Evolutionary conservation across 2,888 invertebrate genomes (phyloP), one percentile per base, ranked within the genome.

Genomic region (Diaperis boleti): DNA sequence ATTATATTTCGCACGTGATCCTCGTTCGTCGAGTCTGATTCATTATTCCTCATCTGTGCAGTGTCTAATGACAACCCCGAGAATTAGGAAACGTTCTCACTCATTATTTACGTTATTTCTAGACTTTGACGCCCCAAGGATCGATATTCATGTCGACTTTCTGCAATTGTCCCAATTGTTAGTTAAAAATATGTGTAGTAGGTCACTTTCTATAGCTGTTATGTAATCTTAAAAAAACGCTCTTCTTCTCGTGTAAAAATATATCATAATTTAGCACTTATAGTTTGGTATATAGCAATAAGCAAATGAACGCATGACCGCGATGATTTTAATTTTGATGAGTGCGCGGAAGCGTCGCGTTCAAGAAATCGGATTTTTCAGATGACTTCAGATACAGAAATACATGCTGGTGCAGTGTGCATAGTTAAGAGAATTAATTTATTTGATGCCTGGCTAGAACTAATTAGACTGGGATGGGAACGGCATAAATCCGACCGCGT

Each of bases 1-100:
- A 33, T 49, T 18, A 49, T 33, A 49, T 31, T 49, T 35, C 26
- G 49, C 49, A 49, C 49, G 49, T 49, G 49, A 49, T 45, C 45
- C 8, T 18, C 26, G 26, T 15, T 13, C 45, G 14, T 29, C 45
- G 45, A 3, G 4, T 13, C 26, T 45, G 26, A 45, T 49, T 49
- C 39, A 52, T 52, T 20, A 52, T 39, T 52, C 41, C 29, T 45
- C 39, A 39, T 52, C 31, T 8, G 52, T 14, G 13, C 11, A 20
- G 8, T 11, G 26, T 26, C 29, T 45, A 29, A 45, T 45, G 29
- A 18, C 49, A 10, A 10, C 3, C 17, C 26, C 11, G 47, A 14
- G 31, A 49, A 49, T 45, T 45, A 29, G n/a, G n/a, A n/a, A n/a
- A n/a, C n/a, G n/a, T n/a, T n/a, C n/a, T n/a, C n/a, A n/a, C n/a